Base-by-base conservation (phyloP, 2,888 invertebrate genomes). In the Lasioglossum pauxillum region DNA sequence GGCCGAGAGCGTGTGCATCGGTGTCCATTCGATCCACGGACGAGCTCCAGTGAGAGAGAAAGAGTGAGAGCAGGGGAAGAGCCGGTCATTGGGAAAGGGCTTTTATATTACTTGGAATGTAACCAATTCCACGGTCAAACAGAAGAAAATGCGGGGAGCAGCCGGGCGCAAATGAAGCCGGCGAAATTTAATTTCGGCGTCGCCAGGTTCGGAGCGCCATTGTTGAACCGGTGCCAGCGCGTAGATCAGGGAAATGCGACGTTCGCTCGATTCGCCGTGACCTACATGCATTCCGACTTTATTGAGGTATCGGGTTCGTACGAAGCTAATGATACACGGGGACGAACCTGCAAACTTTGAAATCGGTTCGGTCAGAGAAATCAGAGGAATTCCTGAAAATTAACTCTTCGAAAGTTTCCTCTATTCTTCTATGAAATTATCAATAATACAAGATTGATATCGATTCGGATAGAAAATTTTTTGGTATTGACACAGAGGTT, bases 201-300 rank as follows among this genome's bases (percentile, higher is more conserved):
- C 84, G 82, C 64, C 75, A 82, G 77, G 41, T 72, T 35, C 74
- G 80, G 76, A 67, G 80, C 86, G 64, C 88, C 89, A 89, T 87
- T 87, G 90, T 91, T 91, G 90, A 91, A 90, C 74, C 89, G 84
- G 69, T 91, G 91, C 91, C 91, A 91, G 79, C 84, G 67, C 86
- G 83, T 91, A 86, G 83, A 91, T 91, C 90, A 82, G 87, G 86
- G 84, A 87, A 90, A 90, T 85, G 90, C 83, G 83, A 85, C 82
- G 86, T 85, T 78, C 78, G 82, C 49, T 84, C 86, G 87, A 74
- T 84, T 89, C 82, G 86, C 91, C 91, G 83, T 91, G 91, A 91
- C 91, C 91, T 91, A 91, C 90, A 91, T 91, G 91, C 90, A 87
- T 89, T 80, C 91, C 90, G 76, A 74, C 77, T 88, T 91, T 91